Evolutionary conservation across 2,888 invertebrate genomes (phyloP), one percentile per base, ranked within the genome.

Genomic region (Oligia latruncula): DNA sequence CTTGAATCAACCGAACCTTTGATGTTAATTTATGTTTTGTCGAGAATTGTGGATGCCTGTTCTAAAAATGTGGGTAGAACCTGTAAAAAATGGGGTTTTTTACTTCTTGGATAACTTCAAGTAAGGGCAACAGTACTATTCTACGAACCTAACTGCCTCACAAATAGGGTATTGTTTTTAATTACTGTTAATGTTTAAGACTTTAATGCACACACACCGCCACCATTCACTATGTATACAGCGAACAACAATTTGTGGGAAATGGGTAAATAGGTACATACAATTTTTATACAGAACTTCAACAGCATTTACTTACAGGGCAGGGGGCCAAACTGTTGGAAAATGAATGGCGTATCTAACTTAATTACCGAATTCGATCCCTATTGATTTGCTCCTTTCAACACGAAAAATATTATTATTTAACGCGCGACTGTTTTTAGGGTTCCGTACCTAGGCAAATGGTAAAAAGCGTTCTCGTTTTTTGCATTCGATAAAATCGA

Each of bases 361-460:
- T 13, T 55, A 35, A 46, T 49, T 70, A 35, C n/a, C 17, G 58
- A 29, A 49, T 46, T 65, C 20, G 35, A 66, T 77, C 20, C 65
- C 49, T 66, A 66, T 35, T 58, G 20, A 58, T 77, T 77, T 78
- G 58, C 11, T 46, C 15, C 46, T 58, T 66, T 49, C n/a, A 77
- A 60, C 46, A 43, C 40, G 20, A 75, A 40, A 77, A n/a, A 49
- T 49, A 74, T 76, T 75, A 75, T 73, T 75, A 46, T 46, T 62
- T 29, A 58, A 46, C 40, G 43, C 20, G n/a, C 13, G n/a, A 49
- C 13, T 74, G 60, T n/a, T 29, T 62, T 52, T 6, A 29, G 20
- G 11, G 49, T 52, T 70, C 13, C 8, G 29, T 29, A 29, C 29
- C 29, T 52, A 23, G 8, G 35, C 13, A 23, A 52, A 35, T 68